Percentiles rank a stretch among this genome's conserved stretches.
Evolutionary conservation across 2,888 invertebrate genomes (phyloP).

Genomic region (Aleiodes testaceus): DNA sequence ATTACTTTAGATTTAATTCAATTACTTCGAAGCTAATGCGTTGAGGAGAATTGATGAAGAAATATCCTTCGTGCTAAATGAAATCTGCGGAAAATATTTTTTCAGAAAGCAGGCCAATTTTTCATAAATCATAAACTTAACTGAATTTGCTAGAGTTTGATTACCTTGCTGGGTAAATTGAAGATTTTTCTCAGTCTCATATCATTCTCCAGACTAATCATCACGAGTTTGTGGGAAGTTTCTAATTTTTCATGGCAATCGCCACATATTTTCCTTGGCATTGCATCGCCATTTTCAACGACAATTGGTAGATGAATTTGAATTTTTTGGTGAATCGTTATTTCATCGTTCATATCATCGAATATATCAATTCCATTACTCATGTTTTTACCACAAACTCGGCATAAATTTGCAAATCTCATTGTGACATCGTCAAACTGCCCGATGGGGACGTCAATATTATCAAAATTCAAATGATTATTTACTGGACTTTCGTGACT

Average conservation of each 20-base stretch:
- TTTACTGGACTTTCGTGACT: conserved; percentile 36
- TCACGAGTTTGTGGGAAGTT: conserved; percentile 55
- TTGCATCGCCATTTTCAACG: conserved; percentile 52
- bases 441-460: conserved; percentile 52
- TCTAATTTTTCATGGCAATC: conserved; percentile 61
- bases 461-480: conserved; percentile 46
- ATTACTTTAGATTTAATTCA: too few species aligned
- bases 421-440: conserved; percentile 52
- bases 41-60: too few species aligned
- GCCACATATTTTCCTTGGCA: conserved; percentile 59
- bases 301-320: conserved; percentile 61
- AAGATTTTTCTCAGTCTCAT: conserved; percentile 57
- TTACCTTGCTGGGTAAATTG: conserved; percentile 57
- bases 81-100: too few species aligned
- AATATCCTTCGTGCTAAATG: too few species aligned
- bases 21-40: too few species aligned
- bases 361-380: conserved; percentile 60
- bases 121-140: too few species aligned
- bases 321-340: conserved; percentile 57
- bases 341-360: conserved; percentile 21
- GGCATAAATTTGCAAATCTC: conserved; percentile 57
- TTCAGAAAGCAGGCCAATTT: too few species aligned
- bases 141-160: conserved; percentile 20
- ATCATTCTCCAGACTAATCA: conserved; percentile 59
- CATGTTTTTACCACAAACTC: conserved; percentile 58